phyloP scores from a whole-genome alignment of 2,888 invertebrate species.

The Eristalis tenax region DNA sequence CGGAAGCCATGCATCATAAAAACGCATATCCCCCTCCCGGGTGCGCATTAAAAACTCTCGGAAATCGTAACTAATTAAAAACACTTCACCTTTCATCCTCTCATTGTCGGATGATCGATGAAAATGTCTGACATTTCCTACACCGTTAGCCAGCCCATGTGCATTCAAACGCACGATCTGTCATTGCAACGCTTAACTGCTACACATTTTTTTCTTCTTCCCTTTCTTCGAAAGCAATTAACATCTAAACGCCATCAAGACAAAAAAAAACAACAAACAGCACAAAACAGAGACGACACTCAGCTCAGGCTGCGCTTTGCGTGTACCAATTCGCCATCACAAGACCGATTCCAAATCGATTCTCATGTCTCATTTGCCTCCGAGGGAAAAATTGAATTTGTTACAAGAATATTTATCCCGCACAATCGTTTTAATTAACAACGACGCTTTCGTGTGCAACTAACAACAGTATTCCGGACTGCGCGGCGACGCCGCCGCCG shows the following conservation, averaged over 20 bases:
- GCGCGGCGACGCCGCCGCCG: neutral
- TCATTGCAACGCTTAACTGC: conserved; percentile 14
- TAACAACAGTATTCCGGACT: conserved; percentile 9
- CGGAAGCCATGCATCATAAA: no score
- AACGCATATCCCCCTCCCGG: no score
- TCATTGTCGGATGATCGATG: neutral
- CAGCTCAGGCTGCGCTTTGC: conserved; percentile 45
- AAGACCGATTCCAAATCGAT: conserved; percentile 46
- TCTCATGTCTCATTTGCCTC: conserved; percentile 64
- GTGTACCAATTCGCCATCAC: conserved; percentile 62
- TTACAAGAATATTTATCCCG: conserved; percentile 66
- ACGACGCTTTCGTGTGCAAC: conserved; percentile 12
- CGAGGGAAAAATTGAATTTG: conserved; percentile 65
- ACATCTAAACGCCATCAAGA: conserved; percentile 22
- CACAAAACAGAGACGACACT: neutral
- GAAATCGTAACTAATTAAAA: conserved; percentile 2
- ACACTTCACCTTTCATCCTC: neutral
- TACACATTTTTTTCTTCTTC: conserved; percentile 4
- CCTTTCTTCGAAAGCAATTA: conserved; percentile 33
- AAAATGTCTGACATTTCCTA: conserved; percentile 25
- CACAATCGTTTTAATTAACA: conserved; percentile 68
- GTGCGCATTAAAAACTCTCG: conserved; percentile 21
- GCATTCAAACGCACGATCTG: conserved; percentile 25
- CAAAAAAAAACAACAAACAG: neutral
- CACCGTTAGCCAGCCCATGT: neutral